Percentiles rank a stretch among this genome's conserved stretches.
phyloP scores from a whole-genome alignment of 2,888 invertebrate genomes.

The Drosophila meridiana region DNA sequence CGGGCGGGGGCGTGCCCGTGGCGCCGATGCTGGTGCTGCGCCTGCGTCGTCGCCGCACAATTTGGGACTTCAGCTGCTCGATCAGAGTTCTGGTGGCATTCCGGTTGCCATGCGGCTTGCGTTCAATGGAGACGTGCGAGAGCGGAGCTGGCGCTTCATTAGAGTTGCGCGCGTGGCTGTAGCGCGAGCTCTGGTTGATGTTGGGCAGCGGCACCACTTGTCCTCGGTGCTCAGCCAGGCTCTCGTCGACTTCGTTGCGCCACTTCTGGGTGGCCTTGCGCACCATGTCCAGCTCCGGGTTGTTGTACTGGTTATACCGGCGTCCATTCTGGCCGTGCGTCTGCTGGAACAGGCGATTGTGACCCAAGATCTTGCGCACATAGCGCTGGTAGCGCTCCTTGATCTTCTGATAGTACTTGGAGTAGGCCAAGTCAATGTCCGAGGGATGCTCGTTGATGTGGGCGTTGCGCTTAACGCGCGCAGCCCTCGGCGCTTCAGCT shows the following conservation, averaged over 20 bases:
- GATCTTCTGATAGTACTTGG: constrained; percentile 83
- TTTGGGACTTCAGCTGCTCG: constrained; percentile 82
- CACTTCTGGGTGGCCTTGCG: constrained; percentile 73
- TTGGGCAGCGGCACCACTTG: constrained; percentile 66
- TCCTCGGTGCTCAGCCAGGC: constrained; percentile 47
- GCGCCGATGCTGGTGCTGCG: constrained; percentile 59
- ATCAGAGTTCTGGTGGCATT: constrained; percentile 57
- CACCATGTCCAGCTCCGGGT: constrained; percentile 67
- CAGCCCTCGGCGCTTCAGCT: not conserved
- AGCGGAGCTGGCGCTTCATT: constrained; percentile 42
- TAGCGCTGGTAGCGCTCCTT: constrained; percentile 83
- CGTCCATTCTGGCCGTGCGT: constrained; percentile 66
- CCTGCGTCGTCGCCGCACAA: constrained; percentile 75
- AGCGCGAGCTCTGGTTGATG: constrained; percentile 67
- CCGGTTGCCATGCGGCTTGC: constrained; percentile 34
- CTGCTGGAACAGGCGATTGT: constrained; percentile 55
- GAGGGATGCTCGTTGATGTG: constrained; percentile 51
- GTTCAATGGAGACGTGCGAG: not conserved
- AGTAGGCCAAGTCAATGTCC: constrained; percentile 81
- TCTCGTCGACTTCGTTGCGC: constrained; percentile 48
- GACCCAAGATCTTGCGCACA: constrained; percentile 81
- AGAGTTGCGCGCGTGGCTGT: constrained; percentile 35
- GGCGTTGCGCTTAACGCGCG: constrained; percentile 52
- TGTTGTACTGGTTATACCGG: constrained; percentile 73
- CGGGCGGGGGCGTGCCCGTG: constrained; percentile 42